phyloP scores from a whole-genome alignment of 1,140 invertebrate species.

The Atopsyche davidsoni region DNA sequence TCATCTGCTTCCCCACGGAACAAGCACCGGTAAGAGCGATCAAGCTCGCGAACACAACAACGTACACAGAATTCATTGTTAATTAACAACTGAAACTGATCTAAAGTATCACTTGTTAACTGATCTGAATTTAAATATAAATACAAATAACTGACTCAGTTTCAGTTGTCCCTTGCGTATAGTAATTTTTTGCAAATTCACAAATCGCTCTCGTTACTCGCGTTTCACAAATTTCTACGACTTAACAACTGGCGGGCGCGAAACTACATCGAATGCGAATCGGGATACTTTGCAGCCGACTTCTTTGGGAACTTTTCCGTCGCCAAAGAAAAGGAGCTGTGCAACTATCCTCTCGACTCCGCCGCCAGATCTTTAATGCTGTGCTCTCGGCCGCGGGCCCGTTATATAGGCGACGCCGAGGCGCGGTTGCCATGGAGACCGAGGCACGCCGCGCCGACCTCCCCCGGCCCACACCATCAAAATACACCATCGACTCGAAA shows the following conservation, averaged over 20 bases:
- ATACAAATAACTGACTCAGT: conserved; percentile 3
- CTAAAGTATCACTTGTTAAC: conserved; percentile 12
- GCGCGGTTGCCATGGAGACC: conserved; percentile 11
- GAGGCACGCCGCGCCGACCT: conserved; percentile 2
- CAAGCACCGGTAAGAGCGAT: conserved; percentile 13
- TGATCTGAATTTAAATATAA: conserved; percentile 14
- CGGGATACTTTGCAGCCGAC: conserved; percentile 27
- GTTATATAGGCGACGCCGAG: conserved; percentile 18
- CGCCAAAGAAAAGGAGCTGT: conserved; percentile 24
- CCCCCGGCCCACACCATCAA: no score
- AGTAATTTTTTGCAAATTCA: conserved; percentile 6
- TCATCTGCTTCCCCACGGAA: conserved; percentile 25
- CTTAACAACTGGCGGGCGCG: conserved; percentile 17
- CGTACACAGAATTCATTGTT: conserved; percentile 23
- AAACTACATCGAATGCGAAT: conserved; percentile 3
- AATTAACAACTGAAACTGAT: conserved; percentile 8
- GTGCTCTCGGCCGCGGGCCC: neutral
- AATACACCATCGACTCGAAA: neutral
- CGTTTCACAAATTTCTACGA: conserved; percentile 8
- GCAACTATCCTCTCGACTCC: conserved; percentile 23
- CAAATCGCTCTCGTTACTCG: no score
- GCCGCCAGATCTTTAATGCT: conserved; percentile 27
- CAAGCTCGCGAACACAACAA: conserved; percentile 21
- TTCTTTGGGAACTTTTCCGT: conserved; percentile 23
- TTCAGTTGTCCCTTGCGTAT: conserved; percentile 15